phyloP scores from a whole-genome alignment of 2,888 invertebrate species.

The Torymus tubicola region DNA sequence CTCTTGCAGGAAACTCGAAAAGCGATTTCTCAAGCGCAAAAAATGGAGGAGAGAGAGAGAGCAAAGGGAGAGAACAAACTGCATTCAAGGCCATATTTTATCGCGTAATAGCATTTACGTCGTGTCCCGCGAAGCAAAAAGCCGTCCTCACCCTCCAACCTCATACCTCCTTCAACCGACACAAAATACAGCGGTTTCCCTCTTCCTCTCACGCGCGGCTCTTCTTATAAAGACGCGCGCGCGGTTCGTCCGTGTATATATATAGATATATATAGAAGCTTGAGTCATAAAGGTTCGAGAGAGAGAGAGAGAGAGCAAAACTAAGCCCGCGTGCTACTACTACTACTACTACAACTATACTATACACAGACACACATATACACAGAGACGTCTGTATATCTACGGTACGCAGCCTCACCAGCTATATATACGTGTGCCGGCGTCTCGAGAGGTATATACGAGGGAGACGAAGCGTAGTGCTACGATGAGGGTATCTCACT shows the following conservation, averaged over 20 bases:
- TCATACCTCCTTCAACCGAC: background rate
- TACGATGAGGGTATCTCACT: too few relatives aligned
- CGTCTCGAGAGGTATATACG: too few relatives aligned
- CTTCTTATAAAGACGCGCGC: slow-evolving; percentile 12
- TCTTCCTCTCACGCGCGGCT: background rate
- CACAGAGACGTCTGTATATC: too few relatives aligned
- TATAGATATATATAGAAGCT: too few relatives aligned
- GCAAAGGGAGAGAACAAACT: slow-evolving; percentile 9
- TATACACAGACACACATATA: background rate
- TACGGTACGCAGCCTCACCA: too few relatives aligned
- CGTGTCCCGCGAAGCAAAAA: slow-evolving; percentile 32
- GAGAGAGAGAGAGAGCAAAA: slow-evolving; percentile 4
- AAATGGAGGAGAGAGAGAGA: background rate
- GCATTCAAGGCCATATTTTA: slow-evolving; percentile 35
- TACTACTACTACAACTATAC: too few relatives aligned
- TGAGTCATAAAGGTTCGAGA: slow-evolving; percentile 38
- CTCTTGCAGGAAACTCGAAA: background rate
- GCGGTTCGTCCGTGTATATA: too few relatives aligned
- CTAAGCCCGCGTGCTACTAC: slow-evolving; percentile 5
- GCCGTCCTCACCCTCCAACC: background rate
- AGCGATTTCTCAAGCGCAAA: slow-evolving; percentile 9
- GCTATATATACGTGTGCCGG: too few relatives aligned
- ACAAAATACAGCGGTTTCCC: background rate
- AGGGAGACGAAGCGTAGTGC: too few relatives aligned
- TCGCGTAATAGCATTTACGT: slow-evolving; percentile 32